phyloP scores from a whole-genome alignment of 1,140 invertebrate genomes.

The Aphelenchoides fujianensis region DNA sequence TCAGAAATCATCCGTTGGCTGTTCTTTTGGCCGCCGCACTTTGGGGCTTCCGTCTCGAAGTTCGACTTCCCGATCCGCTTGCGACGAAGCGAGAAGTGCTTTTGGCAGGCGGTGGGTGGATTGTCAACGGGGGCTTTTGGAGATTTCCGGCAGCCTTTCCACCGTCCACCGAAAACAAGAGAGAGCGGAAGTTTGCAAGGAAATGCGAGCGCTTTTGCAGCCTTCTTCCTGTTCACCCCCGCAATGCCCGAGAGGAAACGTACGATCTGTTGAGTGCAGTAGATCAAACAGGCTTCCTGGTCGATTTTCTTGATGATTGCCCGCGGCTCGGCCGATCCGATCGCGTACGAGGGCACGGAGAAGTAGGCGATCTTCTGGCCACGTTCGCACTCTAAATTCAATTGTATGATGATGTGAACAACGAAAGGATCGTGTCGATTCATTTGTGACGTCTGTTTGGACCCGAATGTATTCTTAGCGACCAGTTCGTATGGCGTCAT shows the following conservation, averaged over 20 bases:
- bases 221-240: too few species aligned
- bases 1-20: background rate
- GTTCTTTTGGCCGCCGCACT: background rate
- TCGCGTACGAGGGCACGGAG: conserved; percentile 12
- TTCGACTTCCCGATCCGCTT: background rate
- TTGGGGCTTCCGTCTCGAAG: background rate
- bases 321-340: background rate
- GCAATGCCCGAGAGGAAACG: conserved; percentile 3
- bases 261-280: conserved; percentile 38
- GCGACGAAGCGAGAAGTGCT: conserved; percentile 4
- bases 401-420: background rate
- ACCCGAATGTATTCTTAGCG: too few species aligned
- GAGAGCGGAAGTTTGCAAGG: too few species aligned
- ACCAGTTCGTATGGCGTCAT: too few species aligned
- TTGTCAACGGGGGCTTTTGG: background rate
- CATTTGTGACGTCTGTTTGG: too few species aligned
- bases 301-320: conserved; percentile 24
- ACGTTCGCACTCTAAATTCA: conserved; percentile 27
- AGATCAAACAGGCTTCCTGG: conserved; percentile 33
- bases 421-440: too few species aligned
- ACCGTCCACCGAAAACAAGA: too few species aligned
- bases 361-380: conserved; percentile 31
- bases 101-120: background rate
- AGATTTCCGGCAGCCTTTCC: background rate
- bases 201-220: too few species aligned